A percentile compares a stretch with the other conserved stretches of the same genome.
Conservation (phyloP, 2,113 vertebrate species). For the Origma solitaria region DNA sequence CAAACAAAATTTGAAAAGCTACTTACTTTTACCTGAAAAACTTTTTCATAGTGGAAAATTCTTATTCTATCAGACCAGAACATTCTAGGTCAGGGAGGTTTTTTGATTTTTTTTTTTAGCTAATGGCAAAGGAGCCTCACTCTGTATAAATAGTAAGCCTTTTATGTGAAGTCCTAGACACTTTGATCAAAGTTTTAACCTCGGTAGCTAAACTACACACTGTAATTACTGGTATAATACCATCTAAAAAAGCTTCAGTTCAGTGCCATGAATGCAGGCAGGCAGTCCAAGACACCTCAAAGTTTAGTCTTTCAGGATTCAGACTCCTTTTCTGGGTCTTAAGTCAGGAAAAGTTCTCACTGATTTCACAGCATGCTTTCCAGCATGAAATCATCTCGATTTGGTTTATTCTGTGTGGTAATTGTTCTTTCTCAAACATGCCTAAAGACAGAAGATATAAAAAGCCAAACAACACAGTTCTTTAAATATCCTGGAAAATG, state of each 20-base stretch:
- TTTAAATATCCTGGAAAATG: not conserved
- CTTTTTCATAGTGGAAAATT: not conserved
- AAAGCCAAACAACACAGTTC: not conserved
- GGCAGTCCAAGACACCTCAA: not conserved
- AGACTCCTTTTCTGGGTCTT: not conserved
- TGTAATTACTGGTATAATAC: not conserved
- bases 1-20: not conserved
- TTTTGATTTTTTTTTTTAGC: not conserved
- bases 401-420: not conserved
- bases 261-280: not conserved
- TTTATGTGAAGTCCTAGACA: not conserved
- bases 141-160: not conserved
- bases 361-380: not conserved
- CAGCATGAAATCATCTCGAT: not conserved
- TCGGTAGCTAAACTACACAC: not conserved
- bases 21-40: constrained; percentile 7
- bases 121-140: not conserved
- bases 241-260: not conserved
- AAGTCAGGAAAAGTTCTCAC: not conserved
- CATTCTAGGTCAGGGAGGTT: not conserved
- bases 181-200: not conserved
- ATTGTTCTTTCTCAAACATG: not conserved
- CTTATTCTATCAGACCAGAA: constrained; percentile 10
- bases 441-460: not conserved
- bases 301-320: not conserved